Conservation (phyloP, 1,140 invertebrate genomes). For the Sycophaga agraensis region DNA sequence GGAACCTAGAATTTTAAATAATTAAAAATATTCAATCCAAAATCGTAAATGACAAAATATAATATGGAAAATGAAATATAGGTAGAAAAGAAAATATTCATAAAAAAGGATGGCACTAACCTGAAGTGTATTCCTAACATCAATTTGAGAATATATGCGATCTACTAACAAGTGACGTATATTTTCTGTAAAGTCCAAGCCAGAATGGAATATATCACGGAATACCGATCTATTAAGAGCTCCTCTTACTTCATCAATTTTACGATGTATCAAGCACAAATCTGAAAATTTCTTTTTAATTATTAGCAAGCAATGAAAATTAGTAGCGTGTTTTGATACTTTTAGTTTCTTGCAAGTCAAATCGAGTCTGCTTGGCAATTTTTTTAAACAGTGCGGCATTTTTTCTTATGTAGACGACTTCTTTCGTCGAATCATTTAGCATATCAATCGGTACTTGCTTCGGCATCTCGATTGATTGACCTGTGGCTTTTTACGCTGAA, state of each 20-base stretch:
- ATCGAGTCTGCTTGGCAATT: slow-evolving; percentile 49
- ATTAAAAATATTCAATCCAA: not conserved
- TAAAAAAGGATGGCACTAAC: slow-evolving; percentile 26
- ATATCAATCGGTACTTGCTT: slow-evolving; percentile 36
- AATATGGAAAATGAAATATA: too few species aligned
- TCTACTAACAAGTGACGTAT: slow-evolving; percentile 64
- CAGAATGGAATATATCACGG: slow-evolving; percentile 69
- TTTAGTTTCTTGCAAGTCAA: slow-evolving; percentile 53
- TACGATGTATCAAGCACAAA: slow-evolving; percentile 43
- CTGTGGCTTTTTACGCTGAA: too few species aligned
- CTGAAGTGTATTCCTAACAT: slow-evolving; percentile 43
- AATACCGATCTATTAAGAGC: slow-evolving; percentile 62
- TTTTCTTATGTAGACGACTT: slow-evolving; percentile 46
- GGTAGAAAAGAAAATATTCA: too few species aligned
- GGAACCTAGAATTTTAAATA: not conserved
- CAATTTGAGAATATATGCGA: slow-evolving; percentile 61
- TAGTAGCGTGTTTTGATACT: too few species aligned
- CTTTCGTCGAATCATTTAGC: slow-evolving; percentile 36
- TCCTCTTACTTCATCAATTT: slow-evolving; percentile 43
- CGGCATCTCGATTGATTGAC: too few species aligned
- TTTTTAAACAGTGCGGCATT: slow-evolving; percentile 42
- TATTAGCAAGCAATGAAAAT: too few species aligned
- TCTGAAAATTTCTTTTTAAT: slow-evolving; percentile 30
- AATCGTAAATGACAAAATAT: too few species aligned
- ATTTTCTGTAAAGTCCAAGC: slow-evolving; percentile 71